Evolutionary conservation across 2,888 invertebrate genomes (phyloP), one percentile per base, ranked within the genome.

Genomic region (Meiosimyza decipiens): DNA sequence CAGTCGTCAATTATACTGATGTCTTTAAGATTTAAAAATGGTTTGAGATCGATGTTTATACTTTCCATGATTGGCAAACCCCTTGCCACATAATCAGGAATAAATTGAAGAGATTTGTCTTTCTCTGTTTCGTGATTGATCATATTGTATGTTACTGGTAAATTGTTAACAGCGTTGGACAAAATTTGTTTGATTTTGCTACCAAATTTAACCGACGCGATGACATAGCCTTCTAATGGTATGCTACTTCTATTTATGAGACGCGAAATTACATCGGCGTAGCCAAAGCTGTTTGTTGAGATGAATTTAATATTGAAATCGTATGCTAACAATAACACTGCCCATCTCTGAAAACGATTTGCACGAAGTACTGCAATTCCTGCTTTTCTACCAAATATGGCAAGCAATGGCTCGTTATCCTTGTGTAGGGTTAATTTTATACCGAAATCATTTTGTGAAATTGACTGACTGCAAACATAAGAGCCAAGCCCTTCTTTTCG

Each of bases 401-500:
- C 69, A 16, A 77, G 65, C 9, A 78, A 71, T 11, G 75, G 77
- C 28, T 77, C 76, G 28, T 76, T 74, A 15, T 77, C 74, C 0
- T 74, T 77, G n/a, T 76, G 75, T 12, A 77, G 64, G 47, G 71
- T 74, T 71, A 76, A 77, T 33, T 51, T 71, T 6, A 57, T 51
- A 51, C 64, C 64, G 50, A 65, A 65, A 65, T 73, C 74, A 81
- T 83, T 64, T 79, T 73, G 73, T 83, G 78, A 74, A 84, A 85
- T 73, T 80, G 80, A 60, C 78, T 80, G 7, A 83, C 78, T 12
- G 79, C 82, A 75, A 79, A 85, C 9, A 80, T 75, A 12, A 83
- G 75, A 47, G 80, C 78, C 12, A 83, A 73, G 18, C 81, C 84
- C 75, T 85, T 82, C 74, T 81, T 78, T 63, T 84, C 81, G 28